phyloP scores from a whole-genome alignment of 1,140 invertebrate species.

The Cephus cinctus region DNA sequence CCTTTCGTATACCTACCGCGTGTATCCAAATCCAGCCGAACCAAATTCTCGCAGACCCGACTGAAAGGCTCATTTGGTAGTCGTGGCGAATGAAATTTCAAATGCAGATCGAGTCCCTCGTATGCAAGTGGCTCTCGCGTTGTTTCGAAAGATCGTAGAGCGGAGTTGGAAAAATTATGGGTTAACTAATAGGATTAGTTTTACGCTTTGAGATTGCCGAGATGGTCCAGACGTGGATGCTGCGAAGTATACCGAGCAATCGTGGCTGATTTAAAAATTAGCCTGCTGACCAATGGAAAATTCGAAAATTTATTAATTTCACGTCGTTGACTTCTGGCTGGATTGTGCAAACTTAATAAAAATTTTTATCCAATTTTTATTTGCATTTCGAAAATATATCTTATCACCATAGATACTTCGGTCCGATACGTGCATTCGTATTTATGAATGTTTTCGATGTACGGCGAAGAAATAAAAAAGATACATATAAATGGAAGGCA shows the following conservation, averaged over 20 bases:
- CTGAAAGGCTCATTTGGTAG: slow-evolving; percentile 18
- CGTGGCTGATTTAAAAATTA: no score
- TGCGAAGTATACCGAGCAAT: no score
- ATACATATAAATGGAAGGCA: no score
- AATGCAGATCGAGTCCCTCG: slow-evolving; percentile 36
- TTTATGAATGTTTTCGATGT: no score
- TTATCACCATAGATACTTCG: not conserved
- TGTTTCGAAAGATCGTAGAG: no score
- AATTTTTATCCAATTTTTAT: not conserved
- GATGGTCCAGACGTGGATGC: no score
- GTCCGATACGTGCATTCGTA: no score
- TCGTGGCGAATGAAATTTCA: slow-evolving; percentile 36
- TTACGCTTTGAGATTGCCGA: not conserved
- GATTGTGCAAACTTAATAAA: not conserved
- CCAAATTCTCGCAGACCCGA: not conserved
- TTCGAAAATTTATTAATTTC: no score
- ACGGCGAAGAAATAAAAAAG: no score
- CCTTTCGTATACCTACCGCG: slow-evolving; percentile 16
- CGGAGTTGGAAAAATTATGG: not conserved
- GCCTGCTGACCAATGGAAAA: no score
- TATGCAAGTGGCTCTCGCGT: slow-evolving; percentile 8
- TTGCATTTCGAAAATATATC: not conserved
- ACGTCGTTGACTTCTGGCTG: not conserved
- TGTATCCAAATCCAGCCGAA: not conserved
- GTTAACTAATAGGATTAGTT: not conserved